These are phyloP conservation scores for Clarias macrocephalus DNA, from an alignment of 2,113 vertebrate species.

Conservation along the genomic window DNA sequence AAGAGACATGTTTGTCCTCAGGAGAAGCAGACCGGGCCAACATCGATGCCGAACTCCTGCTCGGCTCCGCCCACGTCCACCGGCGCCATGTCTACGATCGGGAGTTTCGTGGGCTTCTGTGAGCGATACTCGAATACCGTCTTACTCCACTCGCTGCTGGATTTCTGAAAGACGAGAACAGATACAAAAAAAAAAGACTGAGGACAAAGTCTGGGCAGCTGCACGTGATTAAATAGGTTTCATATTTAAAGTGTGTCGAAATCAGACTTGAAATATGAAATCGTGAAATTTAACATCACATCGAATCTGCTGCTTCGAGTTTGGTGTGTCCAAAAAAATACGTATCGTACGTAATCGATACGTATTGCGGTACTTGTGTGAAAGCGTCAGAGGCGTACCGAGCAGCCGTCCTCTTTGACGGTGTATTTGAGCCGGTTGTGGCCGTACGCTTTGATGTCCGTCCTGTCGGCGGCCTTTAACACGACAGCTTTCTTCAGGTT, in stretches of 20 bases:
- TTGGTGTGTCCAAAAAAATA: neutral
- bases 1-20: slow-evolving; percentile 69
- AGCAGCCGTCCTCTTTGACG: slow-evolving; percentile 85
- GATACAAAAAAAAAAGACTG: neutral
- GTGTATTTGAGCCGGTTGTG: slow-evolving; percentile 84
- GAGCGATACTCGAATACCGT: slow-evolving; percentile 92
- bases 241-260: neutral
- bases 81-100: slow-evolving; percentile 87
- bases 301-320: too few relatives aligned
- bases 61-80: slow-evolving; percentile 85
- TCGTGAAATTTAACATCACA: neutral
- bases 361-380: neutral
- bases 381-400: slow-evolving; percentile 71
- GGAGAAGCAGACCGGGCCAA: slow-evolving; percentile 95
- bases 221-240: neutral
- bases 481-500: slow-evolving; percentile 88
- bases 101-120: slow-evolving; percentile 86
- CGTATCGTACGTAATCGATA: neutral
- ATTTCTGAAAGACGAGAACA: slow-evolving; percentile 39
- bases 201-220: neutral
- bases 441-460: slow-evolving; percentile 88
- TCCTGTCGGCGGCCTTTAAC: slow-evolving; percentile 86
- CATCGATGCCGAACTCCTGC: slow-evolving; percentile 92
- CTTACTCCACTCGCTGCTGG: slow-evolving; percentile 76
- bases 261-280: too few relatives aligned